Evolutionary conservation across 2,797 vertebrate genomes (phyloP).

Genomic region (Nasua narica): DNA sequence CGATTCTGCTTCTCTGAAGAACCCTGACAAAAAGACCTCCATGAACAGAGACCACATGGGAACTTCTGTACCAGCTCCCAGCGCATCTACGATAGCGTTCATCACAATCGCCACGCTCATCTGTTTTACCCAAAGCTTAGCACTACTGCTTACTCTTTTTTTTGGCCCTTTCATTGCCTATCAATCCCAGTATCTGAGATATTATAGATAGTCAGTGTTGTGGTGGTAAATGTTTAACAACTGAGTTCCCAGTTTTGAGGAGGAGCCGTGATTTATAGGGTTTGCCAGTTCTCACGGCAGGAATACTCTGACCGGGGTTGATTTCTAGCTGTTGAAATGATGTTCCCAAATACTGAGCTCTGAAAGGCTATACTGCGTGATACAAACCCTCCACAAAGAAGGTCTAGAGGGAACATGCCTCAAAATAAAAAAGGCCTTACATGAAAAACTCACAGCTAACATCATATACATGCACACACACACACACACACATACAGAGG

Average conservation of each 20-base stretch:
- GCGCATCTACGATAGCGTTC: fast-evolving
- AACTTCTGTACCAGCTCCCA: fast-evolving
- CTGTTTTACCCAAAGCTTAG: background rate
- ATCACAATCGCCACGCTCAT: background rate
- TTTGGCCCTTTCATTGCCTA: background rate
- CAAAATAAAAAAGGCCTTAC: background rate
- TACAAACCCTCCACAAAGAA: background rate
- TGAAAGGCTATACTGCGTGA: background rate
- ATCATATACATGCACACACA: background rate
- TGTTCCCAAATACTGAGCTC: background rate
- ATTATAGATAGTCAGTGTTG: background rate
- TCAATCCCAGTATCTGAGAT: background rate
- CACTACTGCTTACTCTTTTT: background rate
- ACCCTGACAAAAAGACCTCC: background rate
- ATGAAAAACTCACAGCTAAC: background rate
- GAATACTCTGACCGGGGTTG: background rate
- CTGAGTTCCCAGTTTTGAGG: background rate
- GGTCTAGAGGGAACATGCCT: background rate
- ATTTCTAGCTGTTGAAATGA: background rate
- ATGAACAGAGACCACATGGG: background rate
- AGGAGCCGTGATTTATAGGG: background rate
- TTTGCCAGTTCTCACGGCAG: background rate
- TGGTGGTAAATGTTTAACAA: background rate
- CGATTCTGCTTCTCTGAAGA: background rate
- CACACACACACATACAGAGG: background rate